Evolutionary conservation across 1,140 invertebrate genomes (phyloP).

Genomic region (Nephotettix cincticeps): DNA sequence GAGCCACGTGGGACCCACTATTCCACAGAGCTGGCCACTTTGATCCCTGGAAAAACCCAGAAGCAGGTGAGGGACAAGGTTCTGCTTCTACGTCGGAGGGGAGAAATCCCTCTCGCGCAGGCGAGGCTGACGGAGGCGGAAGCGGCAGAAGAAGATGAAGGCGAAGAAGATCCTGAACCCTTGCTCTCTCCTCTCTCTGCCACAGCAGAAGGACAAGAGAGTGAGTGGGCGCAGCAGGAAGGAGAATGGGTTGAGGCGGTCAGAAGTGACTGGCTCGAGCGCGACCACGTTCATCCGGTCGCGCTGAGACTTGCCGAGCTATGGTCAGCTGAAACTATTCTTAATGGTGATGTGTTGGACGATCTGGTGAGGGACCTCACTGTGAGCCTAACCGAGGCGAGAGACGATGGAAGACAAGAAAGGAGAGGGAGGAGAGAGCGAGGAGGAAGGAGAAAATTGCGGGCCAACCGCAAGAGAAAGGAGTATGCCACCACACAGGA

Average conservation of each 20-base stretch:
- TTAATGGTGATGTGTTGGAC: neutral
- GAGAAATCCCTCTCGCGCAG: neutral
- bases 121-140: neutral
- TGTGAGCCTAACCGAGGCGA: neutral
- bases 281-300: neutral
- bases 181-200: neutral
- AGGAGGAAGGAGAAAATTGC: neutral
- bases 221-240: too few relatives aligned
- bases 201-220: neutral
- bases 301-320: neutral
- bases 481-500: too few relatives aligned
- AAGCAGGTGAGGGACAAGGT: conserved; percentile 10
- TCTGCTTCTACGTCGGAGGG: neutral
- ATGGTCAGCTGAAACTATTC: neutral
- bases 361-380: neutral
- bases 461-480: neutral
- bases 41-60: neutral
- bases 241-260: neutral
- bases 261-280: neutral
- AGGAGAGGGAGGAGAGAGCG: neutral
- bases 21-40: neutral
- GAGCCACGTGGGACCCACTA: neutral
- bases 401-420: neutral
- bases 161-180: too few relatives aligned
- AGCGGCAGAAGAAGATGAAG: neutral